Base-by-base conservation (phyloP, 2,888 invertebrate genomes). In the Prenolepis imparis region DNA sequence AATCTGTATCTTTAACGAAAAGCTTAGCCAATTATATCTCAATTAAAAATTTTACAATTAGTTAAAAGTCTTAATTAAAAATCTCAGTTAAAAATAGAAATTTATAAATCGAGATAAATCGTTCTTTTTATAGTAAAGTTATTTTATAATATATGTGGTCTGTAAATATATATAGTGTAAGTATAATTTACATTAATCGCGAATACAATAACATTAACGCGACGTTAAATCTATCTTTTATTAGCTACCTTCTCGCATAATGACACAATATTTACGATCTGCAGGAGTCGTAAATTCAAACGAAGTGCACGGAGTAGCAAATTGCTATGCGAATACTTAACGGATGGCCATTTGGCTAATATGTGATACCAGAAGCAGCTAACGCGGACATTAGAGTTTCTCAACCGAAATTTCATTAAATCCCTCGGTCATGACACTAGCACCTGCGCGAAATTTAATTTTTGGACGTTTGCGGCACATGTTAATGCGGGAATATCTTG, bases 201-300 rank as follows among this genome's bases (percentile, higher is more conserved):
- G 57, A 73, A 84, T 32, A 88, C 87, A 87, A 88, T 32, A 12
- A 44, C 11, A 5, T n/a, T 18, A 83, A 75, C 70, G 24, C 67
- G 77, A 81, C 39, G 15, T 12, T 63, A 64, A 73, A 77, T 72
- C 77, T 44, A 68, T 63, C 72, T 55, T 78, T 77, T 82, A 88
- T 70, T 73, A 74, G 48, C 44, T 73, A 68, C 21, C 78, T 67
- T 81, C n/a, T 52, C 52, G 57, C 39, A 36, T 36, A 18, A 89
- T 88, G 85, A 85, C 85, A 88, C 83, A 83, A 88, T 89, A 89
- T 88, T 89, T 87, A 87, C 67, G 85, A 77, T 48, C 67, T 80
- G 39, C 68, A 83, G 61, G 83, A 78, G 78, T 89, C 88, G 85
- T 88, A 88, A 88, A 88, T 89, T 89, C 82, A 87, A 83, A 74